Evolutionary conservation across 2,888 invertebrate species (phyloP), one percentile per base, ranked within the genome.

Genomic region (Neelides folsomi): DNA sequence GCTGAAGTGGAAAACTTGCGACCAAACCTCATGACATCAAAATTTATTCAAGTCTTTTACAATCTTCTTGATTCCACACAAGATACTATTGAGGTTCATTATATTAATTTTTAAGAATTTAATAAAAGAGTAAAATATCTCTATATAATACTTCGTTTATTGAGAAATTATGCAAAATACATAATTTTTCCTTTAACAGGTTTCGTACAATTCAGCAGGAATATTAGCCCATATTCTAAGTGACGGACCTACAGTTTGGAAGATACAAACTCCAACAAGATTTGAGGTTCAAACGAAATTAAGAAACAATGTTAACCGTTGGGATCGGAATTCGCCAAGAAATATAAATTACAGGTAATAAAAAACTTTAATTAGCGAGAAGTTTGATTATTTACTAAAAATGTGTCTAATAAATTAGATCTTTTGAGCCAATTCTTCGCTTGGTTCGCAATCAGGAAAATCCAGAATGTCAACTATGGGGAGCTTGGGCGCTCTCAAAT

Each of bases 401-500:
- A n/a, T n/a, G n/a, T n/a, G n/a, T n/a, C n/a, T n/a, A n/a, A n/a
- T n/a, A n/a, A n/a, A n/a, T 27, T 27, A 27, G 93, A 59, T 88
- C 88, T 34, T 95, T 97, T 73, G 84, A 89, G 68, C 97, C 97
- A 1, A 92, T 97, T 56, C 75, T 97, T 19, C 79, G 85, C 58
- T 74, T 97, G 56, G 77, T 93, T 43, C 77, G 79, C 56, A 81
- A 84, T 50, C 80, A 83, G 65, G 86, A 90, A 68, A 90, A 92
- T 1, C 86, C 88, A 1, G 82, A 87, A 69, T 92, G 90, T 70
- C 92, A 92, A 70, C 84, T 89, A 69, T 95, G 95, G 95, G 93
- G 94, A 2, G 84, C 86, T 7, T 97, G 95, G 95, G 95, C 95
- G 0, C 75, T 97, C 54, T 93, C 94, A 46, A 97, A 97, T 73